Evolutionary conservation across 2,888 invertebrate species (phyloP), one percentile per base, ranked within the genome.

Genomic region (Altica lythri): DNA sequence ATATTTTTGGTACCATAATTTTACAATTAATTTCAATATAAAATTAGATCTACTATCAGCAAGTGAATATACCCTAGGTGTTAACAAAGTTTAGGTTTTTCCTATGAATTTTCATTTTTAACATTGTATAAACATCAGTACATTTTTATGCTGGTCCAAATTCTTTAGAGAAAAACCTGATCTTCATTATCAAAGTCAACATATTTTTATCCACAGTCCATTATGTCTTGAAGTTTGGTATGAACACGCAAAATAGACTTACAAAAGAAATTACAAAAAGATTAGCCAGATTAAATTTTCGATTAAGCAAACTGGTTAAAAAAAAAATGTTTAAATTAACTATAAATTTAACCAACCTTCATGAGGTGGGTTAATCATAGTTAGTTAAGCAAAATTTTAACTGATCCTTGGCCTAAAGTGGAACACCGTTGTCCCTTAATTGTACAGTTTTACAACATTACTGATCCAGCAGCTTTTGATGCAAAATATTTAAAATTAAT

Each of bases 11-110:
- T 17, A 2, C 32, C 12, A 17, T 22, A 17, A n/a, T 46, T 46
- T n/a, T 12, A 16, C 13, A 16, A 34, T 12, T 17, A 32, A n/a
- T 44, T 32, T 40, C 32, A 35, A 57, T 56, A 51, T 55, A 62
- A 63, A 59, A 62, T 64, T 63, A 63, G 52, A 29, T 57, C 61
- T 62, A 63, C 57, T 40, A 57, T 63, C 59, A 63, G 64, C 59
- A 61, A 56, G 59, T 61, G 63, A 59, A 64, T 63, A 65, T 57
- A 50, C 59, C 60, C 60, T 55, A 57, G 37, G 58, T 52, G 48
- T 40, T 19, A 16, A 18, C n/a, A 3, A 27, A 30, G 5, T 43
- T 38, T 27, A 45, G 14, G 22, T 44, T 35, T 51, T 42, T 54
- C 44, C 25, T 35, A 43, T 6, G 27, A 47, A 47, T 30, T 30